Conservation (phyloP, 2,888 invertebrate species). For the Aporophyla nigra region DNA sequence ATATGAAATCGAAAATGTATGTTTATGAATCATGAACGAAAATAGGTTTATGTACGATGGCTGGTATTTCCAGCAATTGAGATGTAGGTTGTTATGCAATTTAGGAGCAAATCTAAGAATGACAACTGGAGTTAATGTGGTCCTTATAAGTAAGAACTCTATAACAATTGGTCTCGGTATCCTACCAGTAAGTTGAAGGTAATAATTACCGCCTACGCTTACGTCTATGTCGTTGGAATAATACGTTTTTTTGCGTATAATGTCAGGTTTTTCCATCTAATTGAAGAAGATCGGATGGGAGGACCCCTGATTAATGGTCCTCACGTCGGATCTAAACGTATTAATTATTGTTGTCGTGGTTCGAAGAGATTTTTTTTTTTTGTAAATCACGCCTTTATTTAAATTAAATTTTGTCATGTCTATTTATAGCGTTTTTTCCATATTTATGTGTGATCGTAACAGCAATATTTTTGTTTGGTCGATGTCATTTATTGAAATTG, state of each 20-base stretch:
- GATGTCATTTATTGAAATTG: constrained; percentile 46
- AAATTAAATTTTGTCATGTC: constrained; percentile 58
- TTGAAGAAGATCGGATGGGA: constrained; percentile 58
- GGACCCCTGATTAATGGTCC: constrained; percentile 53
- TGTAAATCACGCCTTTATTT: constrained; percentile 56
- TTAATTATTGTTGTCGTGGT: constrained; percentile 54
- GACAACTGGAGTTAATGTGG: constrained; percentile 50
- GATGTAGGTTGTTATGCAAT: constrained; percentile 58
- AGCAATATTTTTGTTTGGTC: constrained; percentile 39
- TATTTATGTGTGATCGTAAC: constrained; percentile 32
- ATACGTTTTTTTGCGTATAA: constrained; percentile 55
- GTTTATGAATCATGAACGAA: constrained; percentile 73
- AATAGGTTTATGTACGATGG: constrained; percentile 69
- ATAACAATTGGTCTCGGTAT: constrained; percentile 57
- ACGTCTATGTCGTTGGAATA: constrained; percentile 49
- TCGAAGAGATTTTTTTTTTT: constrained; percentile 46
- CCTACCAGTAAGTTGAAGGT: constrained; percentile 66
- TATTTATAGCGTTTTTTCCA: constrained; percentile 56
- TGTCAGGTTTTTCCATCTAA: constrained; percentile 59
- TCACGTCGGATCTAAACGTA: constrained; percentile 51
- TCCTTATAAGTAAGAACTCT: constrained; percentile 55
- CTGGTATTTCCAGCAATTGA: constrained; percentile 53
- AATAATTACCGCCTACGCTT: constrained; percentile 76
- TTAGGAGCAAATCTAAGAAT: constrained; percentile 43
- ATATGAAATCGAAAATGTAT: constrained; percentile 70